These are phyloP conservation scores for rabbit (Oryctolagus cuniculus) DNA, from an alignment of 2,113 vertebrate species.

Conservation along the genomic window DNA sequence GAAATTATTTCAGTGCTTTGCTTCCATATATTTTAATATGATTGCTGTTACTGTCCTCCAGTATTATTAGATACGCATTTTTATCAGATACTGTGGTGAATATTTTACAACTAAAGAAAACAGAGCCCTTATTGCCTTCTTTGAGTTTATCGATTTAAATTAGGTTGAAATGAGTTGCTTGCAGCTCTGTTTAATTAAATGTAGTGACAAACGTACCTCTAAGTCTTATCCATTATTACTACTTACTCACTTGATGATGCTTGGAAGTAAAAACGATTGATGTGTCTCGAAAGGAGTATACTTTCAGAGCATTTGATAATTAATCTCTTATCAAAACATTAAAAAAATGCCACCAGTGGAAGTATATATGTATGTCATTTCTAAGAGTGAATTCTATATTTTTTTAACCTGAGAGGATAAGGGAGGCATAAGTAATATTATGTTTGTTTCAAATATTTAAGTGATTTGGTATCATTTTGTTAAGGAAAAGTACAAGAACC, in stretches of 20 bases:
- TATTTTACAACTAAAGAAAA: conserved; percentile 42
- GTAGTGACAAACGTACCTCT: background rate
- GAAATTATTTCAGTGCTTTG: background rate
- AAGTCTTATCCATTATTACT: background rate
- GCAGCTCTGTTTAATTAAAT: background rate
- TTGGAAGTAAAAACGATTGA: conserved; percentile 47
- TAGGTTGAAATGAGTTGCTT: conserved; percentile 57
- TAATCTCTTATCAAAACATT: conserved; percentile 43
- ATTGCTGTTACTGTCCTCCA: background rate
- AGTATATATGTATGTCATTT: background rate
- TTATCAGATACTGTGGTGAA: background rate
- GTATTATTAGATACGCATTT: background rate
- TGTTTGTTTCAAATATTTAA: conserved; percentile 46
- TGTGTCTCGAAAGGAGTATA: conserved; percentile 48
- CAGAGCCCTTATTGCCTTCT: background rate
- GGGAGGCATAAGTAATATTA: background rate
- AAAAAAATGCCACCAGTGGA: conserved; percentile 2
- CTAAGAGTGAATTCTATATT: conserved; percentile 33
- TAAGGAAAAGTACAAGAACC: conserved; percentile 26
- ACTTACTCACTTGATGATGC: conserved; percentile 21
- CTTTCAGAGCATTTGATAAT: conserved; percentile 4
- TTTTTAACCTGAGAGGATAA: conserved; percentile 10
- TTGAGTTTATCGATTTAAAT: conserved; percentile 63
- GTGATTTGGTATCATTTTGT: conserved; percentile 33
- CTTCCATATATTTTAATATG: conserved; percentile 49